phyloP scores from a whole-genome alignment of 2,797 vertebrate species.

The Myotis findleyi region DNA sequence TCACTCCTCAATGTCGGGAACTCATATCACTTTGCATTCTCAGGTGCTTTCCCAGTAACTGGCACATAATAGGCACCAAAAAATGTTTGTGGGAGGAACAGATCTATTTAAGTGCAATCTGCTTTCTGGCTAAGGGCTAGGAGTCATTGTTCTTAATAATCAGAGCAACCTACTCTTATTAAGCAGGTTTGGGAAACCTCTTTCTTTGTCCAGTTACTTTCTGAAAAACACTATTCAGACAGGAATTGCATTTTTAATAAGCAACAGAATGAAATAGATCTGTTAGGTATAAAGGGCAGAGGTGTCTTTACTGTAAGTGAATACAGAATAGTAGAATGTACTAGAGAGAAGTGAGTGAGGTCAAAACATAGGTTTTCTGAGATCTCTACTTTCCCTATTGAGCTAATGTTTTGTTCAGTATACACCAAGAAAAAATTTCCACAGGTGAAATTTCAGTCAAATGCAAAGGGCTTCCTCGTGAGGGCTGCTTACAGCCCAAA shows the following conservation, averaged over 20 bases:
- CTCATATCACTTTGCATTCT: neutral
- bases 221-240: neutral
- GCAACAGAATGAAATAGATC: neutral
- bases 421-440: neutral
- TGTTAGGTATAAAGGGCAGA: rapidly evolving
- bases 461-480: neutral
- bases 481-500: neutral
- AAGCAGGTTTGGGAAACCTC: neutral
- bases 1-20: neutral
- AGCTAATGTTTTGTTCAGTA: neutral
- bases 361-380: neutral
- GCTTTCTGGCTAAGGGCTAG: neutral
- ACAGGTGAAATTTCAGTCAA: neutral
- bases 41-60: neutral
- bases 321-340: neutral
- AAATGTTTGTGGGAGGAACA: neutral
- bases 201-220: neutral
- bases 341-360: neutral
- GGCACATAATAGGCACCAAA: neutral
- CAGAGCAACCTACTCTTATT: neutral
- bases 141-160: neutral
- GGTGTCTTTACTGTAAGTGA: neutral
- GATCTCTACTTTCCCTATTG: neutral
- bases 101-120: neutral
- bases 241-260: neutral